A percentile compares a stretch with the other conserved stretches of the same genome.
Evolutionary conservation across 2,113 vertebrate species (phyloP).

Genomic region (pig (Sus scrofa)): T2T-Sscrofa CM000816.6:95105501-95106000

Average conservation of each 20-base stretch:
- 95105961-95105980: background rate
- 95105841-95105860: constrained; percentile 23
- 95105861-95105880: background rate
- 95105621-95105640: background rate
- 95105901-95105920: background rate
- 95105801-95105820: background rate
- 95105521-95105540: background rate
- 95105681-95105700: background rate
- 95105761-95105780: background rate
- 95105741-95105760: background rate
- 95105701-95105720: background rate
- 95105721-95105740: background rate
- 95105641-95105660: background rate
- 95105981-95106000: background rate
- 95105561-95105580: background rate
- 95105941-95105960: background rate
- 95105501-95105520: background rate
- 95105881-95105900: background rate
- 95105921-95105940: background rate
- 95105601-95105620: background rate
- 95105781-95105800: background rate
- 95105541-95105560: background rate
- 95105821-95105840: background rate
- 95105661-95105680: background rate
- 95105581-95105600: background rate